phyloP scores from a whole-genome alignment of 2,888 invertebrate genomes.

The Physocephala rufipes region DNA sequence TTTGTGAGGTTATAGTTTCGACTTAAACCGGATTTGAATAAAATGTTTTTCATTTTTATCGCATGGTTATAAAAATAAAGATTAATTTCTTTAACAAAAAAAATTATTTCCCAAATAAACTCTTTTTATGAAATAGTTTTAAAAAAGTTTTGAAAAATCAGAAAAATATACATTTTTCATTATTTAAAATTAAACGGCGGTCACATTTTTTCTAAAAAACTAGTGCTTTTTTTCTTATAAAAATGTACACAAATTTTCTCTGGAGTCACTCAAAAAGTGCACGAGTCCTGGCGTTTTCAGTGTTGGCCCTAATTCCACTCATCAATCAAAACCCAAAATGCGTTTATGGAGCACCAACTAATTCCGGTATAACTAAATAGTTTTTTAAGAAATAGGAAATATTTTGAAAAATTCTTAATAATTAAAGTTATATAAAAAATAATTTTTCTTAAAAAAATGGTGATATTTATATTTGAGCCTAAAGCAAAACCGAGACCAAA shows the following conservation, averaged over 20 bases:
- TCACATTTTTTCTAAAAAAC: too few species aligned
- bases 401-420: background rate
- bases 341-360: conserved; percentile 47
- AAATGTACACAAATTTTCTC: conserved; percentile 15
- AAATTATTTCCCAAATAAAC: conserved; percentile 32
- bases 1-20: conserved; percentile 24
- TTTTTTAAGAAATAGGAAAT: too few species aligned
- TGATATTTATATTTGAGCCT: too few species aligned
- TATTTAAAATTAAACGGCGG: too few species aligned
- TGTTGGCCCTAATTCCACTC: conserved; percentile 34
- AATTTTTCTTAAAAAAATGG: too few species aligned
- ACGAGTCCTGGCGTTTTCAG: conserved; percentile 38
- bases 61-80: too few species aligned
- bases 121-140: too few species aligned
- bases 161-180: too few species aligned
- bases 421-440: background rate
- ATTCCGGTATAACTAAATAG: conserved; percentile 46
- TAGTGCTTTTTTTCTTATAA: background rate
- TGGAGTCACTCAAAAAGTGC: conserved; percentile 2
- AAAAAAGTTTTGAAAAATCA: background rate
- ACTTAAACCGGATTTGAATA: background rate
- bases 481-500: too few species aligned
- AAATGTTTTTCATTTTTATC: conserved; percentile 7
- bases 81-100: too few species aligned
- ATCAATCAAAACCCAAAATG: conserved; percentile 33